Conservation (phyloP, 2,888 invertebrate species). For the Tachina fera region DNA sequence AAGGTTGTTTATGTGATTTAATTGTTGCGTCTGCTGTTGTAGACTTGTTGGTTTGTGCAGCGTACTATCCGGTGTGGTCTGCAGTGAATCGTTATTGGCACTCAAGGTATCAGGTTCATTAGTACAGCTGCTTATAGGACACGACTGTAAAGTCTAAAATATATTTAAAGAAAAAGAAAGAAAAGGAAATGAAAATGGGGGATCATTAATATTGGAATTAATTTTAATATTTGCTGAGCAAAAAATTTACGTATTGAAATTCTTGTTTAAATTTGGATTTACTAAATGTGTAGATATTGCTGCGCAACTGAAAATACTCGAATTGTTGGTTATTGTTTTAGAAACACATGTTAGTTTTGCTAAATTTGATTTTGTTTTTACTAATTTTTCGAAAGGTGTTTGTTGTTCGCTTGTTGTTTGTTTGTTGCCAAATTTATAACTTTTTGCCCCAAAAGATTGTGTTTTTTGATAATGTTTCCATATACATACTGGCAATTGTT, state of each 20-base stretch:
- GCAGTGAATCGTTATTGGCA: constrained; percentile 79
- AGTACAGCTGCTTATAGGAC: constrained; percentile 84
- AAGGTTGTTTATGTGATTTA: constrained; percentile 53
- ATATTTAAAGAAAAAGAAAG: not conserved
- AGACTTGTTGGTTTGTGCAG: constrained; percentile 76
- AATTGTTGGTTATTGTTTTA: not conserved
- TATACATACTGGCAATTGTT: constrained; percentile 11
- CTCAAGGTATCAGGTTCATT: constrained; percentile 81
- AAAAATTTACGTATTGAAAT: constrained; percentile 11
- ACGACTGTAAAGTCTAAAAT: constrained; percentile 88
- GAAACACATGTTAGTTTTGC: constrained; percentile 45
- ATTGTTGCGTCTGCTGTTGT: constrained; percentile 73
- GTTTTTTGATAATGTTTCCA: constrained; percentile 45
- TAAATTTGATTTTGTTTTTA: not conserved
- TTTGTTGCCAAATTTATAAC: constrained; percentile 41
- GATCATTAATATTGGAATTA: not conserved
- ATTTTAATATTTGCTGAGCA: not conserved
- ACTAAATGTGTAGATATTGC: not conserved
- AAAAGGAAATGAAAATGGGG: no score
- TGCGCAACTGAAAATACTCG: constrained; percentile 4
- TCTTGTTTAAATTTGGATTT: not conserved
- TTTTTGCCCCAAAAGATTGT: constrained; percentile 46
- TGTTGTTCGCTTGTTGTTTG: constrained; percentile 11
- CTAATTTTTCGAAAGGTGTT: constrained; percentile 58
- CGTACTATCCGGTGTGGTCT: constrained; percentile 78